Evolutionary conservation across 1,140 invertebrate genomes (phyloP), one percentile per base, ranked within the genome.

Genomic region (Zaprionus africanus): DNA sequence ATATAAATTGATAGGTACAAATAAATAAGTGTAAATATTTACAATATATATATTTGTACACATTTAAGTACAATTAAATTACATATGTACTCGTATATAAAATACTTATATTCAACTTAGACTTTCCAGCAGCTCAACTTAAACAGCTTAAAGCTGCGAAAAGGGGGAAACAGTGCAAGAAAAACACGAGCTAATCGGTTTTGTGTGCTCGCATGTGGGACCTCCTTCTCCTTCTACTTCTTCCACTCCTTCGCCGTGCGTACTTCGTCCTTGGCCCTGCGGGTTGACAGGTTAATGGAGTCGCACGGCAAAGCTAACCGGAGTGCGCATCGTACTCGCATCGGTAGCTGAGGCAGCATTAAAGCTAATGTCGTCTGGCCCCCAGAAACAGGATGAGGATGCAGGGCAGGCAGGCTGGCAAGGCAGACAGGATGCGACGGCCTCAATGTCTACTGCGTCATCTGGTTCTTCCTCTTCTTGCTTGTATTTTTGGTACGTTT

Each of bases 221-320:
- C 7, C 5, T 31, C 3, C 31, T 11, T 31, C 31, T n/a, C 5
- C 41, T 17, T 17, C 5, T 34, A 0, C 28, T 9, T 7, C 28
- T 41, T 5, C 41, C 7, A 3, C 5, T 43, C n/a, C 41, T 43
- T 7, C 2, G 41, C 2, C n/a, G 15, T 43, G n/a, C 6, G 41
- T 43, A n/a, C 41, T 43, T 9, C n/a, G 41, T 7, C 38, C 38
- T 41, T 41, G 38, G 64, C 34, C 70, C 63, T 67, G 54, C 54
- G 38, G 59, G 17, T 24, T 60, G 70, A 57, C 41, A 61, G 57
- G 65, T 67, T 67, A 67, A 67, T 49, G 65, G 38, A 36, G n/a
- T n/a, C 41, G 41, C 13, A 36, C 34, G 11, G 31, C 31, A 36
- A 58, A 46, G 17, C 38, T 7, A n/a, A n/a, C 38, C 38, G 38